phyloP scores from a whole-genome alignment of 2,113 vertebrate species.

The Pipra filicauda region DNA sequence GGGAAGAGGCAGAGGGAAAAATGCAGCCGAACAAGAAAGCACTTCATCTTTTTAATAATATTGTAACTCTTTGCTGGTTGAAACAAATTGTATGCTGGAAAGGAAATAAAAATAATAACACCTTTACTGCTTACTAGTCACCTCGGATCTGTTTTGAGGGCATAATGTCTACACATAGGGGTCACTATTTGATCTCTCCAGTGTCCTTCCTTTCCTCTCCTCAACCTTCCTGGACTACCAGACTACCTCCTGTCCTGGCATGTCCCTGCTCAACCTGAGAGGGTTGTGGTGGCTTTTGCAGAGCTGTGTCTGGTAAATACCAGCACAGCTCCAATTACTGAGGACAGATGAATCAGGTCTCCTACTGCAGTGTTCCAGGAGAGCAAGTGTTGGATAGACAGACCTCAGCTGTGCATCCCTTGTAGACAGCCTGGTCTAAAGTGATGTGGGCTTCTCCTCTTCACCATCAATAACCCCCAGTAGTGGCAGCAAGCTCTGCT shows the following conservation, averaged over 20 bases:
- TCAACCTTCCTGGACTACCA: background rate
- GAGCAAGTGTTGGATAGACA: background rate
- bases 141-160: background rate
- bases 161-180: fast-evolving
- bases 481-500: background rate
- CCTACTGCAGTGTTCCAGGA: background rate
- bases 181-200: background rate
- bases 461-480: background rate
- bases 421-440: background rate
- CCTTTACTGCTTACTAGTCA: background rate
- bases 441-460: background rate
- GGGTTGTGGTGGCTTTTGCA: background rate
- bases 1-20: constrained; percentile 49
- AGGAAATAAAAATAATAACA: background rate
- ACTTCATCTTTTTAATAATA: constrained; percentile 4
- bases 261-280: background rate
- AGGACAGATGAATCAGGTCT: background rate
- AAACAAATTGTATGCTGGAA: background rate
- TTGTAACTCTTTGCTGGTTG: constrained; percentile 51
- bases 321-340: background rate
- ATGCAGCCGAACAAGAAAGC: constrained; percentile 64
- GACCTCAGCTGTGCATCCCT: fast-evolving
- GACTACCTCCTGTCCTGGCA: background rate
- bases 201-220: background rate
- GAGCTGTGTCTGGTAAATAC: background rate